A percentile compares a stretch with the other conserved stretches of the same genome.
phyloP scores from a whole-genome alignment of 2,888 invertebrate genomes.

The Ligdia adustata region DNA sequence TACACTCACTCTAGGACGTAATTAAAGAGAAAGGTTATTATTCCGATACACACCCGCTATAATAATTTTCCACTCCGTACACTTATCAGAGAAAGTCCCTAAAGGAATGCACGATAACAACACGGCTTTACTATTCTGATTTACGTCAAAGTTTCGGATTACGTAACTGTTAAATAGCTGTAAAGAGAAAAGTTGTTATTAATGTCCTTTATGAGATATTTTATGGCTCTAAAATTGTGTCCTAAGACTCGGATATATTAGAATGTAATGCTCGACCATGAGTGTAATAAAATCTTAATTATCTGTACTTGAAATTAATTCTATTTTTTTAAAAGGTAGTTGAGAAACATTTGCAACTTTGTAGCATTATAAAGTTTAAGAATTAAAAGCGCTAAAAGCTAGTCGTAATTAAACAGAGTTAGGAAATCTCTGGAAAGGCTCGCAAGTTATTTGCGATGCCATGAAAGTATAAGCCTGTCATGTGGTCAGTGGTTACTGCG shows the following conservation, averaged over 20 bases:
- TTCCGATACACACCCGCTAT: slow-evolving; percentile 60
- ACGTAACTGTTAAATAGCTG: slow-evolving; percentile 19
- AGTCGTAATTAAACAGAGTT: slow-evolving; percentile 58
- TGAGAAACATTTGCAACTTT: slow-evolving; percentile 16
- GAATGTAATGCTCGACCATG: background rate
- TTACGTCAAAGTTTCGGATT: slow-evolving; percentile 32
- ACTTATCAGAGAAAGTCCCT: slow-evolving; percentile 74
- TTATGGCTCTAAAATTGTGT: slow-evolving; percentile 22
- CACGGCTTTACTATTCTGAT: slow-evolving; percentile 41
- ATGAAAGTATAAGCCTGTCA: slow-evolving; percentile 48
- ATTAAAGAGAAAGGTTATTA: slow-evolving; percentile 80
- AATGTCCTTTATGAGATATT: slow-evolving; percentile 29
- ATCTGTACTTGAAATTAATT: slow-evolving; percentile 2
- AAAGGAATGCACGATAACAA: slow-evolving; percentile 57
- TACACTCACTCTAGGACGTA: slow-evolving; percentile 73
- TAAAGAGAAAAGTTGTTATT: slow-evolving; percentile 28
- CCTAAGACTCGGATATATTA: background rate
- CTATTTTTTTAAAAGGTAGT: slow-evolving; percentile 3
- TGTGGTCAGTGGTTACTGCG: slow-evolving; percentile 43
- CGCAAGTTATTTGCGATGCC: slow-evolving; percentile 60
- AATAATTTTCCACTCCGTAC: slow-evolving; percentile 56
- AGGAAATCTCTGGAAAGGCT: slow-evolving; percentile 63
- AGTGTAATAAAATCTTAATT: slow-evolving; percentile 7
- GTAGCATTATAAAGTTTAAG: too few species aligned
- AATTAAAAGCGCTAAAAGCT: slow-evolving; percentile 23